These are phyloP conservation scores for Spheniscus humboldti DNA, from an alignment of 2,797 vertebrate genomes.

Conservation along the genomic window DNA sequence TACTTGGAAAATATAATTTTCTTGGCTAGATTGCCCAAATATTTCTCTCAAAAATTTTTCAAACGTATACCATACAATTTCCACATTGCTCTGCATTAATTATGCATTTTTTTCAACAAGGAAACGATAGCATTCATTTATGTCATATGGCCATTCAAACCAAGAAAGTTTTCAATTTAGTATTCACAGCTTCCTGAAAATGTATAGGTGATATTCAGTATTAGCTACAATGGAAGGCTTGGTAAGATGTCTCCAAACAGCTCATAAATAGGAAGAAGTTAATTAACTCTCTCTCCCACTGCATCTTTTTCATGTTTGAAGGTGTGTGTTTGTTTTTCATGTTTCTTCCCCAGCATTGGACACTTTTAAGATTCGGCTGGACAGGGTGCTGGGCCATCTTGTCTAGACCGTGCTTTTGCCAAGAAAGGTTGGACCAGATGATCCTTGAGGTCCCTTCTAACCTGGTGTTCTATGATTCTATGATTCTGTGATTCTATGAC, in stretches of 20 bases:
- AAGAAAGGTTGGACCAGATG: background rate
- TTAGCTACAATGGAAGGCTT: background rate
- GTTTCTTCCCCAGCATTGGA: background rate
- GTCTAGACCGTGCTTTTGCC: background rate
- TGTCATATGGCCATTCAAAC: background rate
- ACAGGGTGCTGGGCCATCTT: background rate
- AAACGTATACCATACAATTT: background rate
- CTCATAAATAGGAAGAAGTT: background rate
- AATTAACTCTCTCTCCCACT: background rate
- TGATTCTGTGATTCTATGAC: background rate
- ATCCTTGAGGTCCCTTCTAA: background rate
- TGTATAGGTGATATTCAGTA: background rate
- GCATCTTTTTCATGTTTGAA: background rate
- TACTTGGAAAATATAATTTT: background rate
- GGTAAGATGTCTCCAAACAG: background rate
- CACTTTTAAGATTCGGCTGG: background rate
- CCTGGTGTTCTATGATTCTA: background rate
- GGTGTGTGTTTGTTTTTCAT: background rate
- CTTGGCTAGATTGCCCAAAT: background rate
- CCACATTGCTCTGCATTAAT: background rate
- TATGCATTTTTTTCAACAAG: background rate
- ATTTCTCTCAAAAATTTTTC: background rate
- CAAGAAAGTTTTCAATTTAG: background rate
- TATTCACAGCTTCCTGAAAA: background rate
- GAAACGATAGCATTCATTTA: background rate